A percentile compares a stretch with the other conserved stretches of the same genome.
Evolutionary conservation across 2,888 invertebrate genomes (phyloP).

Genomic region (Brenthis ino): DNA sequence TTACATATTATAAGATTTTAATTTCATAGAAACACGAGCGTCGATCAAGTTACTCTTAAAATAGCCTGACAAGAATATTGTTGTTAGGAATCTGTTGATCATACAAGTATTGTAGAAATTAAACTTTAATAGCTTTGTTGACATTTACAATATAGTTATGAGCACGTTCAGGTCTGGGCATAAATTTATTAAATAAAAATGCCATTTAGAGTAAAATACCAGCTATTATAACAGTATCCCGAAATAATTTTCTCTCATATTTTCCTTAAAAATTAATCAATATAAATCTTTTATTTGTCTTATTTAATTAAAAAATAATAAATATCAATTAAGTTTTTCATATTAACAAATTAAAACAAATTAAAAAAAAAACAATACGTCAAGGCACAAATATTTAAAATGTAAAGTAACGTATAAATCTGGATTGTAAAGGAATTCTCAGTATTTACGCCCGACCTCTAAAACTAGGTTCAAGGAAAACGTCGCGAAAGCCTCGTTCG

Average conservation of each 20-base stretch:
- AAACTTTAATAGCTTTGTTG: slow-evolving; percentile 18
- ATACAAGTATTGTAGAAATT: slow-evolving; percentile 2
- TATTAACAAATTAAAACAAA: background rate
- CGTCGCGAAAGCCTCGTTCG: slow-evolving; percentile 39
- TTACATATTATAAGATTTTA: no score
- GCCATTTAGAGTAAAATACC: slow-evolving; percentile 2
- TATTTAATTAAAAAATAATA: no score
- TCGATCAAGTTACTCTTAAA: background rate
- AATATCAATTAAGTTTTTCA: background rate
- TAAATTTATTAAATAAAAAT: slow-evolving; percentile 9
- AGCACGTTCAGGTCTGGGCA: background rate
- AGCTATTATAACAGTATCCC: slow-evolving; percentile 9
- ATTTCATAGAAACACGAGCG: no score
- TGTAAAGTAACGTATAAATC: slow-evolving; percentile 10
- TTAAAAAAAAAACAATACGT: background rate
- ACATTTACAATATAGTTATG: slow-evolving; percentile 14
- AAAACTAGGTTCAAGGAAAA: slow-evolving; percentile 43
- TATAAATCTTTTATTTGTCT: background rate
- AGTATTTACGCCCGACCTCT: slow-evolving; percentile 38
- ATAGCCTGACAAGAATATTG: background rate
- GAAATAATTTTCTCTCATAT: background rate
- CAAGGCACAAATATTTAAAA: background rate
- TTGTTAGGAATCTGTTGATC: background rate
- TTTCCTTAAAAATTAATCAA: background rate
- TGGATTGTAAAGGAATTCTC: slow-evolving; percentile 30